Percentiles rank a stretch among this genome's conserved stretches.
Conservation (phyloP, 2,797 vertebrate species). For the Sebastes steindachneri region DNA sequence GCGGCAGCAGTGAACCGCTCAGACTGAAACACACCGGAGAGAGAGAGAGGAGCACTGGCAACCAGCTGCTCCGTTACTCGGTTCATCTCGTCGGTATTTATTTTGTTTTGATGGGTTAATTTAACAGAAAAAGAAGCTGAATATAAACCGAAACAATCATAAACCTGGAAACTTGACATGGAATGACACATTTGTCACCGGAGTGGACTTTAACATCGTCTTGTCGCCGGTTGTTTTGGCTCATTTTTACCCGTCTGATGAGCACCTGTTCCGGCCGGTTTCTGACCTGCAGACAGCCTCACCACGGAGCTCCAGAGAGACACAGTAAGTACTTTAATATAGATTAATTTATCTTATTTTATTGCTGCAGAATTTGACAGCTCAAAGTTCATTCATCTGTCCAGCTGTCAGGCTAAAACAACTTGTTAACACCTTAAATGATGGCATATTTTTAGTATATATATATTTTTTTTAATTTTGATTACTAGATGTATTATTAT, state of each 20-base stretch:
- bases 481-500: too few species aligned
- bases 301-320: conserved; percentile 58
- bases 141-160: neutral
- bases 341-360: neutral
- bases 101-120: conserved; percentile 25
- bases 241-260: conserved; percentile 54
- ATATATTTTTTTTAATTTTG: too few species aligned
- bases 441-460: neutral
- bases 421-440: too few species aligned
- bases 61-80: neutral
- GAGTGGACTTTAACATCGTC: conserved; percentile 14
- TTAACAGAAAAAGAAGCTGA: neutral
- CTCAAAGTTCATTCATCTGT: neutral
- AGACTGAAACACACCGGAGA: neutral
- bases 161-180: conserved; percentile 30
- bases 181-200: conserved; percentile 32
- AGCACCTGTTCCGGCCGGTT: conserved; percentile 38
- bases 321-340: conserved; percentile 34
- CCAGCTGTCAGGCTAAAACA: too few species aligned
- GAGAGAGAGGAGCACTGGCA: neutral
- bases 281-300: conserved; percentile 45
- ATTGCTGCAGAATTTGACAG: neutral
- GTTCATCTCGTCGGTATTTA: neutral
- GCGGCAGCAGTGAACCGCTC: neutral
- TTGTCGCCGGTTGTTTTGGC: conserved; percentile 3